Percentiles rank a stretch among this genome's conserved stretches.
Evolutionary conservation across 2,888 invertebrate genomes (phyloP).

Genomic region (Cloeon dipterum): DNA sequence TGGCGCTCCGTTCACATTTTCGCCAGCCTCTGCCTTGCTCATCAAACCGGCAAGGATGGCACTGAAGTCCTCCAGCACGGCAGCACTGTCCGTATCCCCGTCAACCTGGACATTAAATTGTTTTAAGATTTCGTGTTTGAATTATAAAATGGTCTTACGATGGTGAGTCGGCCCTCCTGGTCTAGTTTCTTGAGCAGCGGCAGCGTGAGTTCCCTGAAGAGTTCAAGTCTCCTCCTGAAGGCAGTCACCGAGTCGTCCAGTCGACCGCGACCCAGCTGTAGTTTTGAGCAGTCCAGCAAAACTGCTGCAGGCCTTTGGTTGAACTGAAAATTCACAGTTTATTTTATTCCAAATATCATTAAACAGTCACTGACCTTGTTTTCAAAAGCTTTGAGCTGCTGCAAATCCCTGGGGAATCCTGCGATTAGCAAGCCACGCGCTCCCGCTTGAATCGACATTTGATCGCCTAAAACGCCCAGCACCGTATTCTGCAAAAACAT

Average conservation of each 20-base stretch:
- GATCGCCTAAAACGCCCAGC: conserved; percentile 8
- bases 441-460: conserved; percentile 17
- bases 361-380: conserved; percentile 52
- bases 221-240: conserved; percentile 56
- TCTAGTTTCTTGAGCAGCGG: conserved; percentile 76
- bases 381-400: conserved; percentile 74
- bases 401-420: conserved; percentile 79
- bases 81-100: conserved; percentile 58
- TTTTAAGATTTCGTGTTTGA: background rate
- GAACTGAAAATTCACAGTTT: conserved; percentile 28
- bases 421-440: conserved; percentile 71
- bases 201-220: conserved; percentile 67
- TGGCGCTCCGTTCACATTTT: background rate
- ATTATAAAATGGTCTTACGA: conserved; percentile 25
- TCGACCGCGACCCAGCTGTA: conserved; percentile 61
- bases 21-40: background rate
- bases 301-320: conserved; percentile 55
- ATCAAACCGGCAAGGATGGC: conserved; percentile 9
- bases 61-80: conserved; percentile 56
- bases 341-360: background rate
- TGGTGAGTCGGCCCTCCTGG: conserved; percentile 54
- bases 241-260: conserved; percentile 73
- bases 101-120: conserved; percentile 34
- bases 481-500: conserved; percentile 10
- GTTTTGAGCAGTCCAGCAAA: conserved; percentile 74